Conservation (phyloP, 2,113 vertebrate species). For the Colinus virginianus region DNA sequence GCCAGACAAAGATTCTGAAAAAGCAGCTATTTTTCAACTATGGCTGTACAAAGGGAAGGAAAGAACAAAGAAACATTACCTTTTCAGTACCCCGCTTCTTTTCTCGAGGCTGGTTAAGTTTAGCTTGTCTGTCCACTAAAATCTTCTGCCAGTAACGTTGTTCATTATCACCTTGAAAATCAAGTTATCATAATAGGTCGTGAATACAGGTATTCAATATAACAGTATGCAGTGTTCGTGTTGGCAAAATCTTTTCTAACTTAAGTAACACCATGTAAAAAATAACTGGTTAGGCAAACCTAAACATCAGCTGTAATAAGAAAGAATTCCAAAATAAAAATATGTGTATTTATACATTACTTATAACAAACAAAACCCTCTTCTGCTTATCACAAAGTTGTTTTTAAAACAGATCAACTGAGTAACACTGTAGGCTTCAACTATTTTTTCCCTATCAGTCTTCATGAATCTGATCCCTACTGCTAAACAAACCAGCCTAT, state of each 20-base stretch:
- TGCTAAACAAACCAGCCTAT: no score
- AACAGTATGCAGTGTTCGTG: background rate
- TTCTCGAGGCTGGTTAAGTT: constrained; percentile 94
- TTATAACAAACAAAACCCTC: background rate
- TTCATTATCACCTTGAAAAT: constrained; percentile 88
- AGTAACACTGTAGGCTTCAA: background rate
- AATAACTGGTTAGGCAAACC: background rate
- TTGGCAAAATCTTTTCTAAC: background rate
- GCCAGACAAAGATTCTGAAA: background rate
- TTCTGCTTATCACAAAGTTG: background rate
- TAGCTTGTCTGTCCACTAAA: constrained; percentile 95
- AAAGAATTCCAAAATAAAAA: background rate
- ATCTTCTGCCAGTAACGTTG: constrained; percentile 99
- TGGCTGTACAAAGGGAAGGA: background rate
- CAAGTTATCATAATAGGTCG: background rate
- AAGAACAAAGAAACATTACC: constrained; percentile 73
- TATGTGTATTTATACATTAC: background rate
- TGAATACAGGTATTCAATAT: rapidly evolving
- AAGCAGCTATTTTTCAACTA: rapidly evolving
- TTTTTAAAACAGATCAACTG: background rate
- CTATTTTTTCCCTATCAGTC: background rate
- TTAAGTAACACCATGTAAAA: background rate
- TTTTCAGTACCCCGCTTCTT: constrained; percentile 96
- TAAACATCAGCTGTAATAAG: background rate
- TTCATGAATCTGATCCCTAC: background rate